phyloP scores from a whole-genome alignment of 2,797 vertebrate species.

The Pogonophryne albipinna region DNA sequence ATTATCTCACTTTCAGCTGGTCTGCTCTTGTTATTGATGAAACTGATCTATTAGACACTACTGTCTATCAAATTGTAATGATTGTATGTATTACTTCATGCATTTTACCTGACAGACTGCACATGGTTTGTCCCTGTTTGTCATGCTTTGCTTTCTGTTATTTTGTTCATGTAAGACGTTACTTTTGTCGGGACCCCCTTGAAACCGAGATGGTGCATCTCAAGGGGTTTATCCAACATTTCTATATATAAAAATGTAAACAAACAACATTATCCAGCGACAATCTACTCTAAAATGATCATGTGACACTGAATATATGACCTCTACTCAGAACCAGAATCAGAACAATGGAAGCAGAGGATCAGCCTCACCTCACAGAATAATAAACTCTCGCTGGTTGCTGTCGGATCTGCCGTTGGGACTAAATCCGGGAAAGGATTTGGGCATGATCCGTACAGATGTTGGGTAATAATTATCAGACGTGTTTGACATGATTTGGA shows the following conservation, averaged over 20 bases:
- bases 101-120: too few species aligned
- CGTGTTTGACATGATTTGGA: conserved; percentile 42
- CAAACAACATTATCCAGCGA: conserved; percentile 5
- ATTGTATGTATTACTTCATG: too few species aligned
- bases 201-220: too few species aligned
- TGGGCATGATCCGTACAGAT: conserved; percentile 22
- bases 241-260: conserved; percentile 2
- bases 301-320: neutral
- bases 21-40: too few species aligned
- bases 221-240: too few species aligned
- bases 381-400: conserved; percentile 18
- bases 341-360: conserved; percentile 17
- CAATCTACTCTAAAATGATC: conserved; percentile 28
- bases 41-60: too few species aligned
- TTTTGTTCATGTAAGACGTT: too few species aligned
- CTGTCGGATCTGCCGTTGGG: neutral
- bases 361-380: conserved; percentile 18
- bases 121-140: too few species aligned
- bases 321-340: conserved; percentile 24
- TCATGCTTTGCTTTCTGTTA: too few species aligned
- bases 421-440: conserved; percentile 22
- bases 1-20: too few species aligned
- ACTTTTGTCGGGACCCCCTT: too few species aligned
- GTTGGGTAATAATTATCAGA: conserved; percentile 42
- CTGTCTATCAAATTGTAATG: too few species aligned